Conservation (phyloP, 1,140 invertebrate genomes). For the Meloidogyne hapla region DNA sequence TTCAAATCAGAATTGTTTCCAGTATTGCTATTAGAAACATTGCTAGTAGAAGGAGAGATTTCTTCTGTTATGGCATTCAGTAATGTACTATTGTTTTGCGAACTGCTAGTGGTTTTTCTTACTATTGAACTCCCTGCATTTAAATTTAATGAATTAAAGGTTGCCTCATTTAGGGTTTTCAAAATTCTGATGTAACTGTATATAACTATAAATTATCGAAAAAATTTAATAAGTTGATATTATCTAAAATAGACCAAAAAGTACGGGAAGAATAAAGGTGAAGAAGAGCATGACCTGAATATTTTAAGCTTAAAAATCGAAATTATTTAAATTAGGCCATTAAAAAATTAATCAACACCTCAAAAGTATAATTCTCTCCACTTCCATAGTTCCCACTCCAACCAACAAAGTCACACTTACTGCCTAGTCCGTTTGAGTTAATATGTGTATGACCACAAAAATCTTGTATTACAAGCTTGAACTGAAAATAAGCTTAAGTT, state of each 20-base stretch:
- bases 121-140: conserved; percentile 38
- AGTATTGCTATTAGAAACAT: not conserved
- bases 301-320: not conserved
- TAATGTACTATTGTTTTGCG: not conserved
- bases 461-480: conserved; percentile 56
- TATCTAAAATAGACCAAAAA: conserved; percentile 56
- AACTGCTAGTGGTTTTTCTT: not conserved
- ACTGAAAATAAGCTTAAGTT: conserved; percentile 35
- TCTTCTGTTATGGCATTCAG: not conserved
- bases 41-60: not conserved
- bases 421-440: conserved; percentile 37
- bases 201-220: not conserved
- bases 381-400: conserved; percentile 10
- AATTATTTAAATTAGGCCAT: conserved; percentile 5
- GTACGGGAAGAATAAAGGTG: conserved; percentile 56
- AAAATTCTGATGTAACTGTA: conserved; percentile 59
- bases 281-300: conserved; percentile 52
- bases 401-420: conserved; percentile 54
- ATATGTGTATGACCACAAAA: conserved; percentile 55
- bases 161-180: conserved; percentile 53
- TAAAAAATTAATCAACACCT: no score
- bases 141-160: conserved; percentile 30
- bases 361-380: conserved; percentile 45
- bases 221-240: not conserved
- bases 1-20: not conserved